Conservation (phyloP, 2,113 vertebrate genomes). For the Indicator indicator region DNA sequence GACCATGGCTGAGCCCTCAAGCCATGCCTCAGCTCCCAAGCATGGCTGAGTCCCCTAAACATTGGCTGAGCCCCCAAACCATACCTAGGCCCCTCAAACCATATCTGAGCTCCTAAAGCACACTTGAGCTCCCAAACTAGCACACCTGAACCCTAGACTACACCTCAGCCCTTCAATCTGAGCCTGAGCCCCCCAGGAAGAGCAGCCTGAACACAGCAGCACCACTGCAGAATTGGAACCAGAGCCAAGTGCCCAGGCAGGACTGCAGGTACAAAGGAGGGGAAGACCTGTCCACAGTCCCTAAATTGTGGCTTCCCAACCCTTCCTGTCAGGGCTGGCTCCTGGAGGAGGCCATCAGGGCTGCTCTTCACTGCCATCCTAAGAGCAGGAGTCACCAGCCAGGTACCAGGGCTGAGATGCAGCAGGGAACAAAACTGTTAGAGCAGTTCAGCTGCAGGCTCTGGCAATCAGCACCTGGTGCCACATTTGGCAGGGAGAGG, state of each 20-base stretch:
- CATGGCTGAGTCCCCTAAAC: neutral
- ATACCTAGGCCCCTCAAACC: neutral
- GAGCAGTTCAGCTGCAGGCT: neutral
- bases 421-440: neutral
- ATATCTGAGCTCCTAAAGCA: neutral
- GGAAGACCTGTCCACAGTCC: neutral
- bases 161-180: too few species aligned
- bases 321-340: neutral
- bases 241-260: neutral
- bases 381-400: neutral
- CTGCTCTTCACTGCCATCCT: accelerated
- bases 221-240: neutral
- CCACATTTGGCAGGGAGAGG: neutral
- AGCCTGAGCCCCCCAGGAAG: neutral
- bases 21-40: neutral
- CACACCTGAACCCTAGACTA: neutral
- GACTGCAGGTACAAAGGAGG: neutral
- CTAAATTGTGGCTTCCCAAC: neutral
- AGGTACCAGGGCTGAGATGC: neutral
- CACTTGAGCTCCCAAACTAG: neutral
- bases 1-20: neutral
- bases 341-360: neutral
- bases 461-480: neutral
- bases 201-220: neutral
- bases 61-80: neutral